A percentile compares a stretch with the other conserved stretches of the same genome.
phyloP scores from a whole-genome alignment of 2,113 vertebrate genomes.

The Phalacrocorax aristotelis region DNA sequence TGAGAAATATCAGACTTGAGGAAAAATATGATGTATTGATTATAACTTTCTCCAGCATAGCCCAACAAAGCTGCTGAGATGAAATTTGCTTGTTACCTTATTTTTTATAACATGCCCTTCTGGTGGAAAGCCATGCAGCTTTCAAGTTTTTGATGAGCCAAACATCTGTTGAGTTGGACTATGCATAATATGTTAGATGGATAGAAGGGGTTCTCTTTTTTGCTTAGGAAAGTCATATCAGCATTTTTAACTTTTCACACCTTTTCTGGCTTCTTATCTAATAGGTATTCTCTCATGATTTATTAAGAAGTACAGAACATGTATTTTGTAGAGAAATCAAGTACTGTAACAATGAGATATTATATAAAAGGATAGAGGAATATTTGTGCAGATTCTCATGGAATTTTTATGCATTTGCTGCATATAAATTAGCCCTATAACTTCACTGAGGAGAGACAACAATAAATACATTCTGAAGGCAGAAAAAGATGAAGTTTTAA shows the following conservation, averaged over 20 bases:
- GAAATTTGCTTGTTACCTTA: background rate
- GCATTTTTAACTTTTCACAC: background rate
- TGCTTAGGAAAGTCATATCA: background rate
- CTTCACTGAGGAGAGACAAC: background rate
- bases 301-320: background rate
- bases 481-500: background rate
- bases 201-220: background rate
- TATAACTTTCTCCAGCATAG: background rate
- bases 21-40: background rate
- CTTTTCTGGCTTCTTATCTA: background rate
- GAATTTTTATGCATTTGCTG: conserved; percentile 8
- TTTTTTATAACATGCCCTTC: background rate
- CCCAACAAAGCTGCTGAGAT: background rate
- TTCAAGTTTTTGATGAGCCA: background rate
- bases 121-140: background rate
- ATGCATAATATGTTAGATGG: background rate
- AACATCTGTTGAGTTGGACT: background rate
- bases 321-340: conserved; percentile 26
- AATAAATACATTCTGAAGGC: background rate
- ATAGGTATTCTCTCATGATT: background rate
- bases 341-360: background rate
- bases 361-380: background rate
- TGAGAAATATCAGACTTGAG: background rate
- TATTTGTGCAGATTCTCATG: conserved; percentile 17
- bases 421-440: conserved; percentile 14